phyloP scores from a whole-genome alignment of 2,888 invertebrate genomes.

The Nycteola revayana region DNA sequence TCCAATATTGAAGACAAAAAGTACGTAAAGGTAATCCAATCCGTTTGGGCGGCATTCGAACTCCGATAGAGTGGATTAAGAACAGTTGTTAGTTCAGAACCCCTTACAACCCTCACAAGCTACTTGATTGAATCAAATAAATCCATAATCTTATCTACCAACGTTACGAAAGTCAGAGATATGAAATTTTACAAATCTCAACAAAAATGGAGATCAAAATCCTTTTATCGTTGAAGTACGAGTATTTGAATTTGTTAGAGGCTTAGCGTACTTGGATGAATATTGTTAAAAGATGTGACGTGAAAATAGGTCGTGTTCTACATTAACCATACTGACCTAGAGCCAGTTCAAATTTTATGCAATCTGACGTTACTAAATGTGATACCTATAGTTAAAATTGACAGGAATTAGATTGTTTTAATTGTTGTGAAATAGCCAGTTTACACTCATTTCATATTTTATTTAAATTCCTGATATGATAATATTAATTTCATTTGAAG shows the following conservation, averaged over 20 bases:
- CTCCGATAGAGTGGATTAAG: conserved; percentile 36
- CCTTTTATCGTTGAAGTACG: conserved; percentile 58
- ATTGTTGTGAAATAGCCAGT: too few species aligned
- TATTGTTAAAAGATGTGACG: conserved; percentile 54
- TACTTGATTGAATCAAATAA: conserved; percentile 42
- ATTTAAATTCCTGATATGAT: too few species aligned
- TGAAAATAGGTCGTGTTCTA: conserved; percentile 44
- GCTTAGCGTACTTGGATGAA: conserved; percentile 54
- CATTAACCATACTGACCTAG: conserved; percentile 50
- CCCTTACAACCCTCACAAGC: conserved; percentile 28
- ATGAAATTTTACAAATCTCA: conserved; percentile 55
- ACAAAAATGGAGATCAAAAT: conserved; percentile 58
- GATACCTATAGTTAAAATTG: too few species aligned
- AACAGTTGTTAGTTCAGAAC: conserved; percentile 43
- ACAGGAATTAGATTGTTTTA: too few species aligned
- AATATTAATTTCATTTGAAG: too few species aligned
- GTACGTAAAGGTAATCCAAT: conserved; percentile 42
- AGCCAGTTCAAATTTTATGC: too few species aligned
- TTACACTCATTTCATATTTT: too few species aligned
- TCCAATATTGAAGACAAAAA: conserved; percentile 37
- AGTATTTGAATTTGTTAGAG: conserved; percentile 65
- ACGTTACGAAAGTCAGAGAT: conserved; percentile 35
- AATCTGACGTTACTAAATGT: too few species aligned
- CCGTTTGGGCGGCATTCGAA: conserved; percentile 37
- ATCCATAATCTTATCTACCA: conserved; percentile 39